Evolutionary conservation across 2,888 invertebrate species (phyloP).

Genomic region (Pristionchus mayeri): DNA sequence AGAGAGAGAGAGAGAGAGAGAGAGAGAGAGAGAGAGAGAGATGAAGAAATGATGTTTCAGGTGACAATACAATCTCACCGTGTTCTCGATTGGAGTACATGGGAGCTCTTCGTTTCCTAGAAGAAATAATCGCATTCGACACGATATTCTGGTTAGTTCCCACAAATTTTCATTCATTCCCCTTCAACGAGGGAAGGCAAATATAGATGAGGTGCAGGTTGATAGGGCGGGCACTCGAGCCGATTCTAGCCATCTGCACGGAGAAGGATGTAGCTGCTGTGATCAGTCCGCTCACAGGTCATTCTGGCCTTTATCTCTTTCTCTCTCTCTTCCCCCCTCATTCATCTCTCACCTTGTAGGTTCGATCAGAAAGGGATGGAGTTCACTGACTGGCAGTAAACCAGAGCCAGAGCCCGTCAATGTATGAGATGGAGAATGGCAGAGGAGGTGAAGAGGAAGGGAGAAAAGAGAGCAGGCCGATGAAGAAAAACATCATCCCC

Average conservation of each 20-base stretch:
- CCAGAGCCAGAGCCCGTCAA: not conserved
- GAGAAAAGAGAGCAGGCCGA: no score
- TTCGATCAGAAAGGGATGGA: constrained; percentile 2
- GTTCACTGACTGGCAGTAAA: not conserved
- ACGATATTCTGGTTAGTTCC: not conserved
- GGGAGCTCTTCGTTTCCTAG: not conserved
- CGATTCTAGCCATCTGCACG: not conserved
- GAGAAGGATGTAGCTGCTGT: constrained; percentile 1
- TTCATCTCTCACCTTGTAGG: not conserved
- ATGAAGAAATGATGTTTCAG: not conserved
- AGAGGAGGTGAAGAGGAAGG: no score
- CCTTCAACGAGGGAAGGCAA: not conserved
- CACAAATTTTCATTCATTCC: not conserved
- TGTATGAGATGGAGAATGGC: no score
- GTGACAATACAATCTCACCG: not conserved
- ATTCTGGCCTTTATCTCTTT: not conserved
- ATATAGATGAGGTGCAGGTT: not conserved
- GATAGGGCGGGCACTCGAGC: constrained; percentile 7
- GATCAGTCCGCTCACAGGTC: not conserved
- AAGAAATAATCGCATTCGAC: not conserved
- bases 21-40: no score
- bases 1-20: no score
- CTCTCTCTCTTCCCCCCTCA: not conserved
- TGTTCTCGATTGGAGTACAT: constrained; percentile 17
- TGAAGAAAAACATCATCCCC: no score